phyloP scores from a whole-genome alignment of 92 coral and sea anemone species.

The Heliopora coerulea region DNA sequence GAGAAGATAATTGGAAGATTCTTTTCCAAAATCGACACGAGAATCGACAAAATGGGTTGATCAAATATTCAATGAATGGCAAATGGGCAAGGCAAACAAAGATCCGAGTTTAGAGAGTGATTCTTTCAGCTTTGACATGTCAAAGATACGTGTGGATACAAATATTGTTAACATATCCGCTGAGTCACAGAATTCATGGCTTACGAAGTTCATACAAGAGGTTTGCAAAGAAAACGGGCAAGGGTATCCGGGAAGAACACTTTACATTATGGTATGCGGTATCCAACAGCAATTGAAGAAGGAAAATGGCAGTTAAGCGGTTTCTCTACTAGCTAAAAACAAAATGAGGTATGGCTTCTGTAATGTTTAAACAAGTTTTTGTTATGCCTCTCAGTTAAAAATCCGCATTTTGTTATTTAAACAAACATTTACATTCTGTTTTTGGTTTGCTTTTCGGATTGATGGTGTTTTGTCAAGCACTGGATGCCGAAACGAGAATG shows the following conservation, averaged over 20 bases:
- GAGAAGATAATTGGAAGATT: too few species aligned
- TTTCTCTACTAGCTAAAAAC: neutral
- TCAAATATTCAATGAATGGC: too few species aligned
- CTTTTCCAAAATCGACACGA: too few species aligned
- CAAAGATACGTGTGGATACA: slow-evolving; percentile 43
- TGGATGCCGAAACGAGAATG: slow-evolving; percentile 4
- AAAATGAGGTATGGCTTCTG: slow-evolving; percentile 22
- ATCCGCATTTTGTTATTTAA: neutral
- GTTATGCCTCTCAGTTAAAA: neutral
- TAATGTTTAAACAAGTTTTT: too few species aligned
- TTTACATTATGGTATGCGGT: slow-evolving; percentile 47
- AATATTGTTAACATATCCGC: slow-evolving; percentile 25
- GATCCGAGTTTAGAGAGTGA: slow-evolving; percentile 47
- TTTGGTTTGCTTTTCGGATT: neutral
- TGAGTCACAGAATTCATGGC: slow-evolving; percentile 24
- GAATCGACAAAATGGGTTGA: too few species aligned
- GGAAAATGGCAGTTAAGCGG: slow-evolving; percentile 28
- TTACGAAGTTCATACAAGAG: slow-evolving; percentile 52
- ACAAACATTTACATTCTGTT: neutral
- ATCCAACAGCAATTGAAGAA: slow-evolving; percentile 33
- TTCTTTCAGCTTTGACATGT: slow-evolving; percentile 41
- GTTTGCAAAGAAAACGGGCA: slow-evolving; percentile 47
- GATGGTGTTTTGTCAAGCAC: neutral
- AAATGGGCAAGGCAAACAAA: slow-evolving; percentile 53
- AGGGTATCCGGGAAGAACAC: slow-evolving; percentile 55